A percentile compares a stretch with the other conserved stretches of the same genome.
These are phyloP conservation scores for Stigmatopora argus DNA, from an alignment of 2,113 vertebrate species.

Conservation along the genomic window DNA sequence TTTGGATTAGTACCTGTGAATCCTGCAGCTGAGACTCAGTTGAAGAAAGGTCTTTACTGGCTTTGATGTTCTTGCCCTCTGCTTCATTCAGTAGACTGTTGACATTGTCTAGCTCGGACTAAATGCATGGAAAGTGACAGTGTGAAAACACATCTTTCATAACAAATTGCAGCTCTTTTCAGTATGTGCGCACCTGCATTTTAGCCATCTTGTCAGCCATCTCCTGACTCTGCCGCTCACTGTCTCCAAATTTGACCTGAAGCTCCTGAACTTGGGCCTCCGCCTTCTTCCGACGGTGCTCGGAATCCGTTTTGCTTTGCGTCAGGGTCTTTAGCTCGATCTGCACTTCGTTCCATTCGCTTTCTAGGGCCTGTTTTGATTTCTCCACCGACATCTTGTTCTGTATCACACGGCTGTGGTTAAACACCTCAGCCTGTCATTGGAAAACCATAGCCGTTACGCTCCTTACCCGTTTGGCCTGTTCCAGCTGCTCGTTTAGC, in stretches of 20 bases:
- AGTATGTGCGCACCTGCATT: slow-evolving; percentile 76
- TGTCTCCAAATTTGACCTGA: slow-evolving; percentile 83
- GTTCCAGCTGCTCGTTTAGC: slow-evolving; percentile 91
- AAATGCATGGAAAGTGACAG: background rate
- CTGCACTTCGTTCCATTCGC: slow-evolving; percentile 83
- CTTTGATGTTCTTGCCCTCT: slow-evolving; percentile 88
- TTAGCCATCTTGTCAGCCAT: slow-evolving; percentile 78
- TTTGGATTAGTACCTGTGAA: slow-evolving; percentile 73
- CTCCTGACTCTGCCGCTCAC: slow-evolving; percentile 79
- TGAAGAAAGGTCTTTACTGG: slow-evolving; percentile 82
- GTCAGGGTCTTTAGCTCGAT: slow-evolving; percentile 84
- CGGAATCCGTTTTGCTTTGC: slow-evolving; percentile 83
- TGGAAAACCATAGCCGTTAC: background rate
- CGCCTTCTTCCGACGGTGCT: slow-evolving; percentile 89
- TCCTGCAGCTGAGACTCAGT: slow-evolving; percentile 91
- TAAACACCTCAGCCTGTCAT: background rate
- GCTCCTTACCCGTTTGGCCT: slow-evolving; percentile 81
- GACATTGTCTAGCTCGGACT: slow-evolving; percentile 84
- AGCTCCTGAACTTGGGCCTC: slow-evolving; percentile 88
- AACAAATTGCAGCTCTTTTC: background rate
- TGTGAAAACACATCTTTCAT: background rate
- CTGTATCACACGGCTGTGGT: slow-evolving; percentile 52
- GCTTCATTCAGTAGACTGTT: slow-evolving; percentile 77
- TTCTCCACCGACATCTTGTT: slow-evolving; percentile 91
- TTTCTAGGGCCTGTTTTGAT: slow-evolving; percentile 86